Evolutionary conservation across 2,797 vertebrate species (phyloP), one percentile per base, ranked within the genome.

Genomic region (Hemitrygon akajei): DNA sequence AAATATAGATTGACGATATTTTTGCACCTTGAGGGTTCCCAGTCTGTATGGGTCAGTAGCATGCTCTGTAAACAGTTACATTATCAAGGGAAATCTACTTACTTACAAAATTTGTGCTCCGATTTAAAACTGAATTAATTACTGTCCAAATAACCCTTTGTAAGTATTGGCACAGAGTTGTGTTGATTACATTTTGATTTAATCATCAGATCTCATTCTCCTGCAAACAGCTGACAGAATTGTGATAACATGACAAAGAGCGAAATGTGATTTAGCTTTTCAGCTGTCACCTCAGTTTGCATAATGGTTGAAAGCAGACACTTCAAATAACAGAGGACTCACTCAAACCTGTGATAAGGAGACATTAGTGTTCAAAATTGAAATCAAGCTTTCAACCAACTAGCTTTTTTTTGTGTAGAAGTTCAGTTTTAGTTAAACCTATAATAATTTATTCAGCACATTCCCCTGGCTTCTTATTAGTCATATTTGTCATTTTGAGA

Each of bases 231-330:
- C 73, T 76, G 91, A 58, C 91, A 93, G 69, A 47, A 76, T 58
- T 93, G 91, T 75, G 91, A 93, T 93, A 27, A 93, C 69, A 76
- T 58, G 76, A 89, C 86, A 89, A 92, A 92, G 69, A 75, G 11
- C 73, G 25, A 73, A 75, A 92, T 30, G 71, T 47, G 66, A 16
- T 92, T 73, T 56, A 75, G 71, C 71, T 92, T 6, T 93, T 93
- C 18, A 89, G 86, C 86, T 40, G 60, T 76, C 91, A 93, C 91
- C 0, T 93, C 71, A 89, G 63, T 16, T 40, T 2, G 12, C 91
- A 58, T 47, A 71, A 76, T 93, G 25, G 91, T 7, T 75, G 91
- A 93, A 92, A 92, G 93, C 14, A 14, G 71, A 93, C 56, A 75
- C 73, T 56, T n/a, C 47, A 93, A 93, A 16, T 56, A 71, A 75